A percentile compares a stretch with the other conserved stretches of the same genome.
phyloP scores from a whole-genome alignment of 2,797 vertebrate genomes.

The Alcedo quadribrachys region DNA sequence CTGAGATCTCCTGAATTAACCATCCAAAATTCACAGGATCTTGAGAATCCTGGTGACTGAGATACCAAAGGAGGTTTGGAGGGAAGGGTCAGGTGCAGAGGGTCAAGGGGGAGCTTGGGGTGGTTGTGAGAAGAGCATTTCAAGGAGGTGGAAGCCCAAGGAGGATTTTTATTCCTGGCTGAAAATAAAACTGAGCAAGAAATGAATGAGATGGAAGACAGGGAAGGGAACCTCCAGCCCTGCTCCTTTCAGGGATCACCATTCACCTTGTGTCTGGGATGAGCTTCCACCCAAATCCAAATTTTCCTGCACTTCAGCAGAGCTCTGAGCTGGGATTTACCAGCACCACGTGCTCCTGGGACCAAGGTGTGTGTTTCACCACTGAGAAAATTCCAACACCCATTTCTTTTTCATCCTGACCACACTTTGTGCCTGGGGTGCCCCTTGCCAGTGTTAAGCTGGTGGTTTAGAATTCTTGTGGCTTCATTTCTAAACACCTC shows the following conservation, averaged over 20 bases:
- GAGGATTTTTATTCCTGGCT: neutral
- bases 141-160: neutral
- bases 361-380: neutral
- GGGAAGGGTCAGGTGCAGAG: neutral
- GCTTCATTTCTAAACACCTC: neutral
- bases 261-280: neutral
- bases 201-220: neutral
- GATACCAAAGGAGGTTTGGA: neutral
- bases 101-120: neutral
- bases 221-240: neutral
- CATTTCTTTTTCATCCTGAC: neutral
- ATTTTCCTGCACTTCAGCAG: neutral
- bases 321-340: neutral
- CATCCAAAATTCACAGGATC: neutral
- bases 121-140: neutral
- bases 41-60: neutral
- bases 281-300: neutral
- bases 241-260: fast-evolving
- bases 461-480: neutral
- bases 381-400: neutral
- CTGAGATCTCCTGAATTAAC: neutral
- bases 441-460: neutral
- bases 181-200: neutral
- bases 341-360: neutral
- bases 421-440: neutral